A percentile compares a stretch with the other conserved stretches of the same genome.
Evolutionary conservation across 2,888 invertebrate species (phyloP).

Genomic region (Aspidiotus destructor): DNA sequence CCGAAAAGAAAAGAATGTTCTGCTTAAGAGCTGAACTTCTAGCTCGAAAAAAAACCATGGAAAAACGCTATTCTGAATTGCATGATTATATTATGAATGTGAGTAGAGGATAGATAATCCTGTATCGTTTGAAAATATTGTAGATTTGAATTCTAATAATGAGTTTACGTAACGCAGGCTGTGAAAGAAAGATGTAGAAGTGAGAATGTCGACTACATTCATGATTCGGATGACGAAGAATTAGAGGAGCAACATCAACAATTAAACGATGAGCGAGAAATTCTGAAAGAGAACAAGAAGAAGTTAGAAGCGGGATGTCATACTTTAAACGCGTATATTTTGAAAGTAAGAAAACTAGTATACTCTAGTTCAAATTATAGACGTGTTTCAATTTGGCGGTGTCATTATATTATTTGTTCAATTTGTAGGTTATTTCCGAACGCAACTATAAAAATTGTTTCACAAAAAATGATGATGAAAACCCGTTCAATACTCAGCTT

Average conservation of each 20-base stretch:
- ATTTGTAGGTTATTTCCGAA: constrained; percentile 5
- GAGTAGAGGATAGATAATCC: neutral
- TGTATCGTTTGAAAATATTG: neutral
- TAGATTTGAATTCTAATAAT: too few species aligned
- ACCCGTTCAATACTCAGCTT: constrained; percentile 14
- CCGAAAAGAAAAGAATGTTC: constrained; percentile 17
- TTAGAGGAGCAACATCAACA: neutral
- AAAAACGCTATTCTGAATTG: constrained; percentile 13
- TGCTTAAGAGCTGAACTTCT: neutral
- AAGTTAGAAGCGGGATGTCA: constrained; percentile 14
- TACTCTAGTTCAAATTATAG: neutral
- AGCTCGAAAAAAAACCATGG: neutral
- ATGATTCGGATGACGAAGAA: neutral
- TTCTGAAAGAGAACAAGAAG: constrained; percentile 12
- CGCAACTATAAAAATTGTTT: constrained; percentile 12
- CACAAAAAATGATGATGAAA: constrained; percentile 3
- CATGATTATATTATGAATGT: constrained; percentile 20
- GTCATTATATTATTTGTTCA: constrained; percentile 6
- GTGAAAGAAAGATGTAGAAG: too few species aligned
- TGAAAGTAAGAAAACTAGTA: constrained; percentile 14
- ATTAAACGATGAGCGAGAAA: constrained; percentile 14
- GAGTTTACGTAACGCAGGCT: too few species aligned
- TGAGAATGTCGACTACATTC: too few species aligned
- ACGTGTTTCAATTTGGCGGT: neutral
- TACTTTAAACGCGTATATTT: constrained; percentile 11